Percentiles rank a stretch among this genome's conserved stretches.
phyloP scores from a whole-genome alignment of 2,797 vertebrate species.

The Neopelma chrysocephalum region DNA sequence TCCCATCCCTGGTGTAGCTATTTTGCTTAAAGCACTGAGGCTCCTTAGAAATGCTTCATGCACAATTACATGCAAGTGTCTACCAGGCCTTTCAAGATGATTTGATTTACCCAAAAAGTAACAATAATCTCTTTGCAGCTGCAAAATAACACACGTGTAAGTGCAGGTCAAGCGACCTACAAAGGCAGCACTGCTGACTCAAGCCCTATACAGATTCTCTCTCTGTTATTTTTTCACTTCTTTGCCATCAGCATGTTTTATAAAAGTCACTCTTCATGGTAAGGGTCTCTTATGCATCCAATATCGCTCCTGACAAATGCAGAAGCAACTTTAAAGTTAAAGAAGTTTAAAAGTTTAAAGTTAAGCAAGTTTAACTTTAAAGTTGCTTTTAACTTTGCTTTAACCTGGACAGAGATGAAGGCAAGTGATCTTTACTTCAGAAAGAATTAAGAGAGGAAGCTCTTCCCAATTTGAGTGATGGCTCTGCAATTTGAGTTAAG shows the following conservation, averaged over 20 bases:
- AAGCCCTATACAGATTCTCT: background rate
- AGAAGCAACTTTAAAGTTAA: background rate
- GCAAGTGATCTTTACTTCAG: background rate
- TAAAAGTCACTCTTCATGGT: background rate
- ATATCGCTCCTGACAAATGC: background rate
- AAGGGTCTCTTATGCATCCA: background rate
- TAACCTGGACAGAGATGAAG: background rate
- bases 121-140: background rate
- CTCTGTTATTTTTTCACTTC: background rate
- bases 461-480: slow-evolving; percentile 5
- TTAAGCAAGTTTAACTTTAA: too few species aligned
- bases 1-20: slow-evolving; percentile 4
- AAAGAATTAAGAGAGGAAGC: background rate
- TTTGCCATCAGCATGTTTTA: background rate
- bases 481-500: slow-evolving; percentile 26
- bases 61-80: background rate
- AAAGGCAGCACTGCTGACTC: background rate
- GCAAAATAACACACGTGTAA: background rate
- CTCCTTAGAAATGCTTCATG: background rate
- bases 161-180: background rate
- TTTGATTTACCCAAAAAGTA: background rate
- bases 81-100: background rate
- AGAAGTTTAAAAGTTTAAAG: too few species aligned
- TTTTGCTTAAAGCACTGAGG: background rate
- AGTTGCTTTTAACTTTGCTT: too few species aligned